phyloP scores from a whole-genome alignment of 2,113 vertebrate genomes.

The Sitta europaea region DNA sequence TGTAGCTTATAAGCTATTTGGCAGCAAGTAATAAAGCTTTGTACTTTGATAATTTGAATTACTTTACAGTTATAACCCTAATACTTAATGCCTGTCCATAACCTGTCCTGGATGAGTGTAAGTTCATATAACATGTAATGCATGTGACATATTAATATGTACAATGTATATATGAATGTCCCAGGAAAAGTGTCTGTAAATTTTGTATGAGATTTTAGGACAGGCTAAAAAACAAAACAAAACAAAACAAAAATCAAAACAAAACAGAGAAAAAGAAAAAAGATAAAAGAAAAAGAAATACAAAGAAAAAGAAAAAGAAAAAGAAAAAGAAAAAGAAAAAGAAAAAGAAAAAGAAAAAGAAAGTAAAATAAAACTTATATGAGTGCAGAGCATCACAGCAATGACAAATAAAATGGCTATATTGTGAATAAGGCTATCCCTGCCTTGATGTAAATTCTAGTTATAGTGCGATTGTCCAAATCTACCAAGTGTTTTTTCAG shows the following conservation, averaged over 20 bases:
- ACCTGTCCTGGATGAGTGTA: background rate
- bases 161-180: background rate
- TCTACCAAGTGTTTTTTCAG: background rate
- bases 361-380: background rate
- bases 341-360: background rate
- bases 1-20: background rate
- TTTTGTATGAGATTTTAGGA: background rate
- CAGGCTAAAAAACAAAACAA: background rate
- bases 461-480: background rate
- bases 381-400: rapidly evolving
- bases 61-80: background rate
- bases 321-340: too few relatives aligned
- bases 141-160: background rate
- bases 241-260: background rate
- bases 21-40: background rate
- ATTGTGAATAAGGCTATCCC: background rate
- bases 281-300: too few relatives aligned
- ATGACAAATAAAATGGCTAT: background rate
- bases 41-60: background rate
- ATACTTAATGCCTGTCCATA: background rate
- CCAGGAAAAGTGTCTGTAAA: background rate
- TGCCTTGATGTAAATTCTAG: background rate
- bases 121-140: background rate
- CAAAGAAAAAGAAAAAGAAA: too few relatives aligned
- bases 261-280: too few relatives aligned